Evolutionary conservation across 2,888 invertebrate genomes (phyloP), one percentile per base, ranked within the genome.

Genomic region (Dolichopus griseipennis): DNA sequence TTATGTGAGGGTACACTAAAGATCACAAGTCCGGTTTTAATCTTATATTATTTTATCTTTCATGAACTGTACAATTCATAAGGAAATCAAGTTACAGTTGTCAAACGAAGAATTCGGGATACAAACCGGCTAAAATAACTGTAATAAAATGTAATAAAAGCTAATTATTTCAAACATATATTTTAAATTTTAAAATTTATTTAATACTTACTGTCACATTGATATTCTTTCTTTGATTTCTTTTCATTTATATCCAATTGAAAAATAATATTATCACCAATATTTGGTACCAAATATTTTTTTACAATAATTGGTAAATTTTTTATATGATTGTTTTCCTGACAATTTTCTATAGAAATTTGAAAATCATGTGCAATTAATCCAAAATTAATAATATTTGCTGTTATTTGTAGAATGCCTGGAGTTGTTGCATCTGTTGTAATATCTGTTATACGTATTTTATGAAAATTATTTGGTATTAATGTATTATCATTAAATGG

Each of bases 351-450:
- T 41, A 79, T 71, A 66, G 68, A 71, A 70, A 79, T 70, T n/a
- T 68, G 68, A 69, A 73, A 77, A 37, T 74, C 73, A 12, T 74
- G 71, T 0, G 72, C 63, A 0, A 73, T 67, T 1, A 70, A 67
- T 5, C 76, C 76, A 41, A 77, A 74, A 70, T 77, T 79, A 4
- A 78, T 73, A 5, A 78, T 68, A 65, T 75, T 73, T 0, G 76
- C 72, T 1, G 71, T 73, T 52, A 78, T 73, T 72, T 77, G 73
- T 18, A 79, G 71, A 0, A 75, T 75, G 69, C 77, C 76, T 65
- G 71, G 74, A n/a, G 75, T 75, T 2, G 78, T 78, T 7, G 76
- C 77, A 70, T 79, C 79, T 21, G 74, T 75, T 12, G 77, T 68
- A 64, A 79, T 74, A 70, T 71, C 73, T 2, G 73, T 71, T 12